Evolutionary conservation across 2,888 invertebrate species (phyloP), one percentile per base, ranked within the genome.

Genomic region (Chymomyza caudatula): DNA sequence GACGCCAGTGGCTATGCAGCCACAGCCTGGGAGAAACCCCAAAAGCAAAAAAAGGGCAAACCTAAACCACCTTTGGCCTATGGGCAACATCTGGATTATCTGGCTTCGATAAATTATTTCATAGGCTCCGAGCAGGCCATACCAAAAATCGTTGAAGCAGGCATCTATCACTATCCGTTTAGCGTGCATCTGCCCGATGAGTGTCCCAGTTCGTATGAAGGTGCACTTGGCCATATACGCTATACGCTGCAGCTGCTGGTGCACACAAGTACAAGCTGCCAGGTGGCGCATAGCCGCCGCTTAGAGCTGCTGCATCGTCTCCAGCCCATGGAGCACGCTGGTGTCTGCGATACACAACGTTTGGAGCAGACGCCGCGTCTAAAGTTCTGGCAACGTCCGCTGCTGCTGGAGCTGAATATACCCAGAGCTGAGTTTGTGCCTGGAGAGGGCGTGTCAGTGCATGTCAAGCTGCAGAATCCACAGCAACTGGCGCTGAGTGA

Each of bases 41-140:
- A 61, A 52, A 75, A 73, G 15, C 52, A 62, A 2, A 67, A 64
- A 1, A 72, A 71, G 15, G 42, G n/a, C 4, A 42, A 56, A 19
- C 17, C 23, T 0, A 61, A 62, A 44, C 67, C 65, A 23, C 54
- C 66, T 0, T 17, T 73, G 13, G 49, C 53, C 17, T 73, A 68
- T 60, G 84, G 77, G 53, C 77, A 82, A 43, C 86, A 89, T 2
- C 80, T 86, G 51, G 89, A 89, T 63, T 89, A 85, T 66, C 76
- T 89, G 49, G 78, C 86, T 1, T 87, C 80, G 13, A 81, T 82
- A 2, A 87, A 83, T 23, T 89, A 87, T 25, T 82, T 89, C 51
- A 64, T 89, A 2, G 89, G 89, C 19, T 89, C 89, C 2, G 89
- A 89, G 60, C 77, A 42, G 58, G 76, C 88, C 0, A 63, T 66